Percentiles rank a stretch among this genome's conserved stretches.
Evolutionary conservation across 2,888 invertebrate species (phyloP).

Genomic region (Ophion obscuratus): DNA sequence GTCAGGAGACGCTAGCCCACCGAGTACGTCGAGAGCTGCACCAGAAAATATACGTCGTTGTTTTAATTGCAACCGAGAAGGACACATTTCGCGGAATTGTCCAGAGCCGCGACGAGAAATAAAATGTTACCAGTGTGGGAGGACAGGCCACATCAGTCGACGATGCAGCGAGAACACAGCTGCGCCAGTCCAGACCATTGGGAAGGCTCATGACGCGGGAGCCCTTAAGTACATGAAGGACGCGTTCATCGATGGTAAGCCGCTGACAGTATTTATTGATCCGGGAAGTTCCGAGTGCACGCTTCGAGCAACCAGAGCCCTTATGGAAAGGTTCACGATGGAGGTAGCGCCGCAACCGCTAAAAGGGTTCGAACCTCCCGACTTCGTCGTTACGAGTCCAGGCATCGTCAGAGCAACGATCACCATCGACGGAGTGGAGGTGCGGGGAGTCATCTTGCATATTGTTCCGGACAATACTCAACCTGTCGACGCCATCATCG

Average conservation of each 20-base stretch:
- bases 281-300: constrained; percentile 42
- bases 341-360: not conserved
- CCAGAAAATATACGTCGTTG: not conserved
- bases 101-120: not conserved
- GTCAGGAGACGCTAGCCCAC: not conserved
- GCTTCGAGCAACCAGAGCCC: constrained; percentile 9
- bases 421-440: too few species aligned
- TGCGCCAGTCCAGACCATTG: not conserved
- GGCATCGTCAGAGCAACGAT: too few species aligned
- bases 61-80: constrained; percentile 16
- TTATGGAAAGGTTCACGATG: not conserved
- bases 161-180: not conserved
- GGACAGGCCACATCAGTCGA: not conserved
- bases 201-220: not conserved
- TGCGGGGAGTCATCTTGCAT: not conserved
- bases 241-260: not conserved
- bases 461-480: constrained; percentile 35
- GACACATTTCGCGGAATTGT: constrained; percentile 1
- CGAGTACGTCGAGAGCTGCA: too few species aligned
- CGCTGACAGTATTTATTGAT: not conserved
- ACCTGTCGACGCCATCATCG: constrained; percentile 19
- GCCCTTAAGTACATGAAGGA: not conserved
- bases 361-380: too few species aligned
- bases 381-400: too few species aligned
- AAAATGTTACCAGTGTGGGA: not conserved